Evolutionary conservation across 2,888 invertebrate species (phyloP).

Genomic region (Orthonevra nobilis): DNA sequence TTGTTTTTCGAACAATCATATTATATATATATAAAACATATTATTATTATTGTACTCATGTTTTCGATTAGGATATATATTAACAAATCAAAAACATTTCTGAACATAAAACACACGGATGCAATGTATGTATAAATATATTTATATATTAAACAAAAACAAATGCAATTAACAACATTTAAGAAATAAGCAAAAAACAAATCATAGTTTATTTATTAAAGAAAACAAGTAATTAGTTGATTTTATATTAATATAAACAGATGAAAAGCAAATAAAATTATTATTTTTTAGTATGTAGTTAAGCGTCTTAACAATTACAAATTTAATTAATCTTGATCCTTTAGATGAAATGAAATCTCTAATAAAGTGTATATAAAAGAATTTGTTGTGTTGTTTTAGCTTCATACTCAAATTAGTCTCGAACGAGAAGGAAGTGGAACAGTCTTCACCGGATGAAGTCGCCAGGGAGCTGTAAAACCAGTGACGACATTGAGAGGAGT

Average conservation of each 20-base stretch:
- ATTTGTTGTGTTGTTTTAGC: too few species aligned
- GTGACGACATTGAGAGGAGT: too few species aligned
- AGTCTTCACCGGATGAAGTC: too few species aligned
- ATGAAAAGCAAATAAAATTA: constrained; percentile 3
- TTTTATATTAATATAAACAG: constrained; percentile 43
- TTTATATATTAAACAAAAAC: constrained; percentile 19
- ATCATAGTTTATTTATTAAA: constrained; percentile 62
- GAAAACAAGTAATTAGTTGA: constrained; percentile 43
- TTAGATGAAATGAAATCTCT: constrained; percentile 19
- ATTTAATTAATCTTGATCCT: constrained; percentile 30
- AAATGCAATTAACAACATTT: constrained; percentile 48
- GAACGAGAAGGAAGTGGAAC: too few species aligned
- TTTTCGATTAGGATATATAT: too few species aligned
- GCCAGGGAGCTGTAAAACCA: too few species aligned
- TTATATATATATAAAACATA: too few species aligned
- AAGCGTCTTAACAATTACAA: constrained; percentile 35
- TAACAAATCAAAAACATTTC: too few species aligned
- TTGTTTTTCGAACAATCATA: constrained; percentile 6
- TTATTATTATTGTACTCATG: too few species aligned
- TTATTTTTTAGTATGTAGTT: constrained; percentile 38
- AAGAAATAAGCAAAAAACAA: constrained; percentile 18
- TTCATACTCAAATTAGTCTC: too few species aligned
- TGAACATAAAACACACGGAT: too few species aligned
- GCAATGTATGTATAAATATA: too few species aligned
- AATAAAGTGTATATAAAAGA: constrained; percentile 57